Evolutionary conservation across 2,797 vertebrate species (phyloP).

Genomic region (Pogoniulus pusillus): DNA sequence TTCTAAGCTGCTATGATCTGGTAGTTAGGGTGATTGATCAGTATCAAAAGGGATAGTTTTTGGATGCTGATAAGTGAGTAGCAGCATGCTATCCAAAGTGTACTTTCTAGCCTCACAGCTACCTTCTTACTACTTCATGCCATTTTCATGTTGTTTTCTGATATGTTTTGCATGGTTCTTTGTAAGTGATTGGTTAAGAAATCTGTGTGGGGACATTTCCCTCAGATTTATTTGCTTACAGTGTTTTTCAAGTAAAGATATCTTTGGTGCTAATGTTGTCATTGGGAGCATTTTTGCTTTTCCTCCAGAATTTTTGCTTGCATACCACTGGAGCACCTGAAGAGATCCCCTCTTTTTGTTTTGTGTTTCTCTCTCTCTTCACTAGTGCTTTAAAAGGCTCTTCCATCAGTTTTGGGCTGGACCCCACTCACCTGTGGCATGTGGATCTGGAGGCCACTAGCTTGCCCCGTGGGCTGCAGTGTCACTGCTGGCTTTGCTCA

Average conservation of each 20-base stretch:
- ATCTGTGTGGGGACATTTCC: slow-evolving; percentile 6
- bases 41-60: neutral
- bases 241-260: neutral
- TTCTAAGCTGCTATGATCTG: neutral
- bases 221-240: neutral
- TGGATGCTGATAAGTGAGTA: neutral
- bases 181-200: neutral
- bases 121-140: neutral
- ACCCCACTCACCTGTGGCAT: slow-evolving; percentile 63
- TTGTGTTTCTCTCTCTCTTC: slow-evolving; percentile 55
- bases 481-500: slow-evolving; percentile 47
- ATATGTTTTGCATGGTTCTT: neutral
- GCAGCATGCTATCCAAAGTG: neutral
- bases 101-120: neutral
- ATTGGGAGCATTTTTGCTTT: slow-evolving; percentile 7
- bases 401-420: slow-evolving; percentile 65
- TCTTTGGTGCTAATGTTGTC: slow-evolving; percentile 31
- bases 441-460: slow-evolving; percentile 50
- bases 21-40: neutral
- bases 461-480: slow-evolving; percentile 13
- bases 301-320: slow-evolving; percentile 13
- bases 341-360: slow-evolving; percentile 13
- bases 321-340: slow-evolving; percentile 12
- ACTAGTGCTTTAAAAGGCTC: slow-evolving; percentile 62
- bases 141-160: slow-evolving; percentile 5